Evolutionary conservation across 2,113 vertebrate genomes (phyloP).

Genomic region (Corynorhinus townsendii): DNA sequence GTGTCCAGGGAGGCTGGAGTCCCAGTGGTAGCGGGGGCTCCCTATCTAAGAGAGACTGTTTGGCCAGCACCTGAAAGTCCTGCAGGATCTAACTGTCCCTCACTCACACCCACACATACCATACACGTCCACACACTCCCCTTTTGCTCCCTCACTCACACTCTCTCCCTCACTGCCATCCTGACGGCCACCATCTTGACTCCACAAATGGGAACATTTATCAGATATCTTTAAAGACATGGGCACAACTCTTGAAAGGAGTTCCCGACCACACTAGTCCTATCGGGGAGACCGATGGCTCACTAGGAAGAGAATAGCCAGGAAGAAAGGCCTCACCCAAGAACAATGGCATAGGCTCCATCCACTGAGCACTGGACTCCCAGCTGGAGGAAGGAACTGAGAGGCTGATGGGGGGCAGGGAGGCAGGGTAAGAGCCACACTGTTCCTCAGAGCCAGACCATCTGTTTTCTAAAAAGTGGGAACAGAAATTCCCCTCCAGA

Average conservation of each 20-base stretch:
- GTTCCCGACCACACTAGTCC: neutral
- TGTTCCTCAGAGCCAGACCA: neutral
- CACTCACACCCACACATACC: too few relatives aligned
- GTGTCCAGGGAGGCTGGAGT: too few relatives aligned
- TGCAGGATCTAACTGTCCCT: too few relatives aligned
- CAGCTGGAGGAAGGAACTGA: neutral
- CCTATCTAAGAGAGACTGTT: too few relatives aligned
- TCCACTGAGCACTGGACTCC: neutral
- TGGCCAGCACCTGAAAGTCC: too few relatives aligned
- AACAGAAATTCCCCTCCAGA: constrained; percentile 51
- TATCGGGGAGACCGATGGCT: neutral
- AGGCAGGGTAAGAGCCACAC: neutral
- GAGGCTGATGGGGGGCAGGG: fast-evolving
- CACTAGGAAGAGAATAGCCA: neutral
- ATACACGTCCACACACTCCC: too few relatives aligned
- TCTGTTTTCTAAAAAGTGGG: constrained; percentile 12
- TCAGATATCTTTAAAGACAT: neutral
- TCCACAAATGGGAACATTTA: neutral
- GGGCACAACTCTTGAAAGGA: neutral
- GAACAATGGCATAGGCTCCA: too few relatives aligned
- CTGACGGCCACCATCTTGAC: too few relatives aligned
- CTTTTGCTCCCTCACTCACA: too few relatives aligned
- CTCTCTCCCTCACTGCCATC: too few relatives aligned
- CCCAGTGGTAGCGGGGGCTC: too few relatives aligned
- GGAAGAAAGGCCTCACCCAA: neutral